These are phyloP conservation scores for Ophion slaviceki DNA, from an alignment of 2,888 invertebrate species.

Conservation along the genomic window DNA sequence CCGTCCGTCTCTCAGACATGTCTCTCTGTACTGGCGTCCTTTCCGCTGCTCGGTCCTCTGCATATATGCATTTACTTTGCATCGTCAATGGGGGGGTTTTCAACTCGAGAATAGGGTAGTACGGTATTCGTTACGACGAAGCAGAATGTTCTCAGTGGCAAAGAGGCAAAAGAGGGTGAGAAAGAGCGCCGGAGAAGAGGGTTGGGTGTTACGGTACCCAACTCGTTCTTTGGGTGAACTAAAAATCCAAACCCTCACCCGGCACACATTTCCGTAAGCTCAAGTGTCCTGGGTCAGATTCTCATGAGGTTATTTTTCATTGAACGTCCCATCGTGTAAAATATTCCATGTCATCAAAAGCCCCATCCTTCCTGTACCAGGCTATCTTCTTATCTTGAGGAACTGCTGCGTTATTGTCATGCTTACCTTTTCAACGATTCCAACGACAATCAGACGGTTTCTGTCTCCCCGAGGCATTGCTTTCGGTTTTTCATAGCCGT, in stretches of 20 bases:
- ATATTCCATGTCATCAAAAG: constrained; percentile 43
- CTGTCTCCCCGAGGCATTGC: constrained; percentile 27
- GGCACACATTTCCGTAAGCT: constrained; percentile 27
- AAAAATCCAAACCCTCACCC: constrained; percentile 33
- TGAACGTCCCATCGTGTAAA: constrained; percentile 42
- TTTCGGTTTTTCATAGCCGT: neutral
- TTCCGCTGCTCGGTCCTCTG: constrained; percentile 66
- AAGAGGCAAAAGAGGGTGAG: constrained; percentile 31
- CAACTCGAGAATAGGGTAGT: constrained; percentile 37
- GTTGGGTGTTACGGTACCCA: neutral
- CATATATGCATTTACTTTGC: constrained; percentile 75
- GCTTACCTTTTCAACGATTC: constrained; percentile 1
- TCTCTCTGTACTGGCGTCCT: constrained; percentile 56
- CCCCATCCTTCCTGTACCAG: constrained; percentile 25
- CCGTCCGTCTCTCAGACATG: constrained; percentile 69
- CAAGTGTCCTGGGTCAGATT: constrained; percentile 34
- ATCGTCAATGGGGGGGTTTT: constrained; percentile 65
- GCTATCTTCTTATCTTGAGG: constrained; percentile 4
- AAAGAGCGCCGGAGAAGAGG: constrained; percentile 37
- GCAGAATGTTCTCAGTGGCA: constrained; percentile 28
- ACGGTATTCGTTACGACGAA: constrained; percentile 57
- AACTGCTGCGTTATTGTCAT: neutral
- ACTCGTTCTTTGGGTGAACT: constrained; percentile 32
- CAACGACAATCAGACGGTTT: constrained; percentile 34
- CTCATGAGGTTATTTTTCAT: constrained; percentile 44